A percentile compares a stretch with the other conserved stretches of the same genome.
phyloP scores from a whole-genome alignment of 2,113 vertebrate species.

The Ailurus styani region DNA sequence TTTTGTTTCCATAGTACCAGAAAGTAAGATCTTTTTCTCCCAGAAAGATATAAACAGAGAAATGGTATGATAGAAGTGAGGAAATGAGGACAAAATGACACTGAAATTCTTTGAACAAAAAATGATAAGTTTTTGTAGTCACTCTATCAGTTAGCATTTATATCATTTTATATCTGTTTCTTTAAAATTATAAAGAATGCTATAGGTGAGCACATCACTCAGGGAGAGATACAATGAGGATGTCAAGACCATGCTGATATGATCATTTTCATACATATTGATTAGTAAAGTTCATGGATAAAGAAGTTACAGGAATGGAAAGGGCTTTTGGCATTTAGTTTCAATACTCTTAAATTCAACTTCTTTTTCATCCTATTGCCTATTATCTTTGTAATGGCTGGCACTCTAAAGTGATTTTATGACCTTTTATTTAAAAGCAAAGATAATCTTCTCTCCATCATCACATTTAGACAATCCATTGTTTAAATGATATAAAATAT shows the following conservation, averaged over 20 bases:
- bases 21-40: background rate
- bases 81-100: background rate
- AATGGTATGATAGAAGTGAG: background rate
- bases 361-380: background rate
- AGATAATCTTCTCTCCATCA: background rate
- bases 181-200: background rate
- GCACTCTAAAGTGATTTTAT: constrained; percentile 6
- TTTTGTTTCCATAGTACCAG: background rate
- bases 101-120: background rate
- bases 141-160: background rate
- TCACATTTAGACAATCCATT: background rate
- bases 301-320: background rate
- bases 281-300: background rate
- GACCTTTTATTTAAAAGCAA: constrained; percentile 34
- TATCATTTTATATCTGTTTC: background rate
- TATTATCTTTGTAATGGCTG: constrained; percentile 28
- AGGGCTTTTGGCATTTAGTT: constrained; percentile 33
- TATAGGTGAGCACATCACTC: background rate
- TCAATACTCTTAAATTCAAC: constrained; percentile 27
- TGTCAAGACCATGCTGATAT: background rate
- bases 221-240: background rate
- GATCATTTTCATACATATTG: background rate
- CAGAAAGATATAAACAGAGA: background rate
- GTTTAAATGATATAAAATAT: constrained; percentile 20
- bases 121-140: background rate